Base-by-base conservation (phyloP, 2,113 vertebrate genomes). In the Megaleporinus macrocephalus region DNA sequence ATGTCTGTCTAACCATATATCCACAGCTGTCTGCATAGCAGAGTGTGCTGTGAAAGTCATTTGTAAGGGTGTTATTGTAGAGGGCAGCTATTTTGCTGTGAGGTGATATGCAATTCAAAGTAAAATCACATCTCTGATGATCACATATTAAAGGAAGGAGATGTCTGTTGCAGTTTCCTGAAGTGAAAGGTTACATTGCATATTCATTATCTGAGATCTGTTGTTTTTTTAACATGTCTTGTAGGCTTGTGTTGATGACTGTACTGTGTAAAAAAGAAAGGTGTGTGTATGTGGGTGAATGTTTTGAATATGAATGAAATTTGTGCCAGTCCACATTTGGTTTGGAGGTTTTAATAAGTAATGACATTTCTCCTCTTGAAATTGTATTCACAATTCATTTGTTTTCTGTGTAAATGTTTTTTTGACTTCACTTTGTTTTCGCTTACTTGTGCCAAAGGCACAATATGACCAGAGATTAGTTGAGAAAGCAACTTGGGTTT, bases 131-230 rank as follows among this genome's bases (percentile, higher is more conserved):
- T 72, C 33, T 62, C 36, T 80, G 55, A 73, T 73, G 55, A 62
- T 62, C 11, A 22, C 49, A 63, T 73, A 65, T 73, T 66, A 41
- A 69, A 69, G 65, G 30, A 36, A 69, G 57, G 26, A 24, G 33
- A 53, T 65, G 57, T 74, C 24, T 74, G 63, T 70, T 83, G 51
- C 57, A 12, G 9, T 76, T 49, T 73, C 66, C 59, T 57, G 59
- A 69, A 71, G 66, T 57, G 73, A 80, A 76, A 84, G 78, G 83
- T 81, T 84, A 76, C 68, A 66, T 73, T 81, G 83, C 73, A 68
- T 82, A 75, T 79, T 71, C 76, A 75, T 85, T 76, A 65, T 63
- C 66, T 70, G 12, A 76, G 53, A 49, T 44, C 41, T 44, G 41
- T 36, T 7, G 62, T 71, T 72, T 47, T 65, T 68, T 81, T 33